Evolutionary conservation across 2,113 vertebrate species (phyloP).

Genomic region (Austrofundulus limnaeus): DNA sequence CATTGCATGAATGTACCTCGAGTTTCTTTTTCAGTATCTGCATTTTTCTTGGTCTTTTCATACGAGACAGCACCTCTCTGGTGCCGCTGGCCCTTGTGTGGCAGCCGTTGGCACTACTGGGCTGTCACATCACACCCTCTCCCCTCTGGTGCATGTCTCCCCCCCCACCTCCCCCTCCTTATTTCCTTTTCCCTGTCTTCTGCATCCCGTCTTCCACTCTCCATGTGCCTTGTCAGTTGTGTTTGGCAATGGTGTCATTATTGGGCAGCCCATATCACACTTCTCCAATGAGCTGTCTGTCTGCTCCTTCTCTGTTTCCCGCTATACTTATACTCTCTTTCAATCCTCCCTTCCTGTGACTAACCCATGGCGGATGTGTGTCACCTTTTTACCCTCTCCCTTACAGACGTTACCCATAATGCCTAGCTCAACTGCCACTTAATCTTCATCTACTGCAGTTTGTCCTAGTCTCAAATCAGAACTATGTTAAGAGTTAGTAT

Average conservation of each 20-base stretch:
- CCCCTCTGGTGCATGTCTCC: slow-evolving; percentile 66
- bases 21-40: slow-evolving; percentile 15
- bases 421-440: slow-evolving; percentile 61
- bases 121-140: slow-evolving; percentile 81
- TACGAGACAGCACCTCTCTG: slow-evolving; percentile 68
- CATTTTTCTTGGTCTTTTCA: slow-evolving; percentile 21
- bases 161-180: slow-evolving; percentile 19
- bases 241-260: slow-evolving; percentile 74
- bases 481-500: slow-evolving; percentile 30
- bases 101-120: slow-evolving; percentile 78
- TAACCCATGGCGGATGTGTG: slow-evolving; percentile 62
- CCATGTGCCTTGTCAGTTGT: slow-evolving; percentile 76
- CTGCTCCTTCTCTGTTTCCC: slow-evolving; percentile 47
- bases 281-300: slow-evolving; percentile 62
- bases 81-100: slow-evolving; percentile 76
- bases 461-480: slow-evolving; percentile 51
- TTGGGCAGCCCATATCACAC: slow-evolving; percentile 72
- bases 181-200: slow-evolving; percentile 48
- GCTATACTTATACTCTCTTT: slow-evolving; percentile 27
- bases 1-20: slow-evolving; percentile 1
- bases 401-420: slow-evolving; percentile 74
- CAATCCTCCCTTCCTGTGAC: slow-evolving; percentile 43
- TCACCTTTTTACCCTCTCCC: slow-evolving; percentile 74
- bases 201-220: slow-evolving; percentile 57
- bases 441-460: slow-evolving; percentile 56